Percentiles rank a stretch among this genome's conserved stretches.
Evolutionary conservation across 2,888 invertebrate species (phyloP).

Genomic region (Lamproptera curius): DNA sequence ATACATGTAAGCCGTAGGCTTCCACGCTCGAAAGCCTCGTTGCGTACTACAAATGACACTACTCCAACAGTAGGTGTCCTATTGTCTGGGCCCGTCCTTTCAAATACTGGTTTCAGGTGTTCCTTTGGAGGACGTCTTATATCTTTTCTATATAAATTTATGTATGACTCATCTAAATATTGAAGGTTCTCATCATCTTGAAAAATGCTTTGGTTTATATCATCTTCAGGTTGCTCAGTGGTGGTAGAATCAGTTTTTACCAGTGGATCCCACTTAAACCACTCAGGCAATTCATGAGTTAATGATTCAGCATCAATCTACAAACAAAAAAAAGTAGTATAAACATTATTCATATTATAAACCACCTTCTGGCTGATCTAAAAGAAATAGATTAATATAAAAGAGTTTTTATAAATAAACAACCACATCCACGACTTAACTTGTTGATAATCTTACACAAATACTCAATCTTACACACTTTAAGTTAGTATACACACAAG

Average conservation of each 20-base stretch:
- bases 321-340: constrained; percentile 28
- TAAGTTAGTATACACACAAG: no score
- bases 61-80: constrained; percentile 62
- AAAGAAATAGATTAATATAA: no score
- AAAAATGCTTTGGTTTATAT: constrained; percentile 61
- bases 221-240: constrained; percentile 60
- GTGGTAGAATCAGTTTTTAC: constrained; percentile 64
- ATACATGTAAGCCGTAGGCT: constrained; percentile 82
- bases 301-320: constrained; percentile 69
- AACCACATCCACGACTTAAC: no score
- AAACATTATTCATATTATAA: no score
- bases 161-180: constrained; percentile 68
- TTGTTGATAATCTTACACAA: no score
- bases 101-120: constrained; percentile 50
- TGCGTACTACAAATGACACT: constrained; percentile 80
- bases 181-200: constrained; percentile 68
- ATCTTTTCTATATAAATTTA: constrained; percentile 68
- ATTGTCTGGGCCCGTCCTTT: constrained; percentile 63
- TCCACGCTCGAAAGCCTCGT: constrained; percentile 81
- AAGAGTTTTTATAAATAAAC: no score
- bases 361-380: no score
- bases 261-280: constrained; percentile 72
- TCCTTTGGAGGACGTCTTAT: constrained; percentile 65
- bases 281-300: constrained; percentile 57
- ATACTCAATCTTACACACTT: no score